These are phyloP conservation scores for Caenorhabditis afra DNA, from an alignment of 2,888 invertebrate species.

Conservation along the genomic window DNA sequence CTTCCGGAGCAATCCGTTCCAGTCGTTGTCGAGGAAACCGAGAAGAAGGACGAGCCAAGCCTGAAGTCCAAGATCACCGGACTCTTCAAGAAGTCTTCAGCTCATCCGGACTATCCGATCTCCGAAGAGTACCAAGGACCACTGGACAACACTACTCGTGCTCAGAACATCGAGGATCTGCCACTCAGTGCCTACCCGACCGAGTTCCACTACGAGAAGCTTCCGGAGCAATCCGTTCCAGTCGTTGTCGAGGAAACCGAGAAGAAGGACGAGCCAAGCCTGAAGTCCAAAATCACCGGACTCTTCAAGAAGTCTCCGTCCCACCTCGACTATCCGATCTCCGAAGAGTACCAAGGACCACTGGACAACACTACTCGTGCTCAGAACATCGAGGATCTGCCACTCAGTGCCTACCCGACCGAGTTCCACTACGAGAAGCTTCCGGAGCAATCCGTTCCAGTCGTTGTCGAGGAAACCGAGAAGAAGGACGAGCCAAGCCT, in stretches of 20 bases:
- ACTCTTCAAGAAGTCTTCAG: constrained; percentile 62
- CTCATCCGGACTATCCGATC: constrained; percentile 63
- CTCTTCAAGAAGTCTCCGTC: constrained; percentile 16
- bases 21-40: constrained; percentile 18
- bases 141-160: constrained; percentile 42
- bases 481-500: constrained; percentile 32
- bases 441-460: constrained; percentile 9
- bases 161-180: constrained; percentile 55
- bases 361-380: constrained; percentile 22
- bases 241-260: constrained; percentile 12
- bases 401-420: constrained; percentile 17
- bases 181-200: constrained; percentile 52
- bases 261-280: constrained; percentile 17
- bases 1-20: constrained; percentile 20
- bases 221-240: constrained; percentile 12
- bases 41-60: constrained; percentile 37
- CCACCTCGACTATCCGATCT: constrained; percentile 29
- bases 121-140: constrained; percentile 61
- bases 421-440: constrained; percentile 36
- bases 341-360: constrained; percentile 17
- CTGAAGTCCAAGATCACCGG: constrained; percentile 56
- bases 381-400: constrained; percentile 17
- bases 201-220: constrained; percentile 22
- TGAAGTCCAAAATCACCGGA: constrained; percentile 22
- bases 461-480: constrained; percentile 26